Evolutionary conservation across 2,797 vertebrate species (phyloP).

Genomic region (Galago senegalensis): DNA sequence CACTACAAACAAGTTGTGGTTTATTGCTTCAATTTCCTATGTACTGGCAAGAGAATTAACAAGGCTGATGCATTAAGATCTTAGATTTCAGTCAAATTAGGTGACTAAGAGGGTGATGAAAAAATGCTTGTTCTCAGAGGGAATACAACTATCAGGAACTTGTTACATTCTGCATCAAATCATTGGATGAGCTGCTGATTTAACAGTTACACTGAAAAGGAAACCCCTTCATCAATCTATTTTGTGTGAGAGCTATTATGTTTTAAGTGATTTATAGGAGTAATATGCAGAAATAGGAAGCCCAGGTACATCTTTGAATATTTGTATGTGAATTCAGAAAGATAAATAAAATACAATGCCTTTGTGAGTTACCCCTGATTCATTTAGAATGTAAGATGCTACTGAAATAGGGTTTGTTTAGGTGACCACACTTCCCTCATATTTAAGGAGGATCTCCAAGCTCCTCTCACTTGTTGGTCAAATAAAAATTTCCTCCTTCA

Average conservation of each 20-base stretch:
- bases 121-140: slow-evolving; percentile 87
- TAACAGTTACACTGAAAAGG: slow-evolving; percentile 84
- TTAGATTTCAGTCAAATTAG: slow-evolving; percentile 90
- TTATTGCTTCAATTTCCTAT: slow-evolving; percentile 91
- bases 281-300: slow-evolving; percentile 76
- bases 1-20: slow-evolving; percentile 90
- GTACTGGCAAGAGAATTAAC: slow-evolving; percentile 89
- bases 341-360: slow-evolving; percentile 4
- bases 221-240: slow-evolving; percentile 86
- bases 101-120: slow-evolving; percentile 88
- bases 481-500: not conserved
- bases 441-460: slow-evolving; percentile 14
- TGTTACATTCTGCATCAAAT: slow-evolving; percentile 85
- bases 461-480: not conserved
- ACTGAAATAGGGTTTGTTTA: slow-evolving; percentile 19
- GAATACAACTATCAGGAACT: slow-evolving; percentile 87
- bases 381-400: slow-evolving; percentile 42
- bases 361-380: slow-evolving; percentile 49
- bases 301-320: slow-evolving; percentile 43
- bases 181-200: slow-evolving; percentile 88
- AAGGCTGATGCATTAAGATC: slow-evolving; percentile 89
- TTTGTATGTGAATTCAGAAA: slow-evolving; percentile 80
- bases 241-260: slow-evolving; percentile 81
- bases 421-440: not conserved
- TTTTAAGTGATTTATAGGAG: slow-evolving; percentile 85